phyloP scores from a whole-genome alignment of 2,113 vertebrate species.

The Mesembrinibis cayennensis region DNA sequence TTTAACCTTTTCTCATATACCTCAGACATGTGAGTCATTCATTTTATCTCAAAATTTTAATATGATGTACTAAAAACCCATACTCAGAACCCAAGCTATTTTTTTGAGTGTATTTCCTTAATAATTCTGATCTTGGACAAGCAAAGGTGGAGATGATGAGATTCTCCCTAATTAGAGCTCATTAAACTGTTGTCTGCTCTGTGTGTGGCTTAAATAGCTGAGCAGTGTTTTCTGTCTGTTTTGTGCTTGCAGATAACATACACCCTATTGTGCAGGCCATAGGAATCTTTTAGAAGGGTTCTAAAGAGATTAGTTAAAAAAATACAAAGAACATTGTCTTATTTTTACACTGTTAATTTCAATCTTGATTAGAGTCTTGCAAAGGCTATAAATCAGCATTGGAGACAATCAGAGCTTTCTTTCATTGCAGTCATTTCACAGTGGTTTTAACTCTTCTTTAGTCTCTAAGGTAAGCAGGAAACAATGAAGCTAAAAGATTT shows the following conservation, averaged over 20 bases:
- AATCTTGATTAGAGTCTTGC: slow-evolving; percentile 49
- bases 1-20: neutral
- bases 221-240: neutral
- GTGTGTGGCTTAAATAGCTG: neutral
- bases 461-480: neutral
- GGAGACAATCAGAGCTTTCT: neutral
- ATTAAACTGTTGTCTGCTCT: fast-evolving
- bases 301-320: slow-evolving; percentile 5
- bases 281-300: neutral
- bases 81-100: neutral
- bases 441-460: slow-evolving; percentile 9
- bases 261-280: neutral
- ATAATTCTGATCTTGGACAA: neutral
- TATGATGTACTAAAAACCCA: neutral
- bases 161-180: neutral
- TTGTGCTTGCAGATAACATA: neutral
- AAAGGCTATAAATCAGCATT: slow-evolving; percentile 41
- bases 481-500: neutral
- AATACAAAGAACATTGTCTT: slow-evolving; percentile 5
- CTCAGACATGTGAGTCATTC: neutral
- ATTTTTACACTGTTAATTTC: slow-evolving; percentile 17
- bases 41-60: neutral
- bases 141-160: neutral
- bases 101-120: neutral
- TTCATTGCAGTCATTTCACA: neutral